phyloP scores from a whole-genome alignment of 2,797 vertebrate genomes.

The Aldrovandia affinis region DNA sequence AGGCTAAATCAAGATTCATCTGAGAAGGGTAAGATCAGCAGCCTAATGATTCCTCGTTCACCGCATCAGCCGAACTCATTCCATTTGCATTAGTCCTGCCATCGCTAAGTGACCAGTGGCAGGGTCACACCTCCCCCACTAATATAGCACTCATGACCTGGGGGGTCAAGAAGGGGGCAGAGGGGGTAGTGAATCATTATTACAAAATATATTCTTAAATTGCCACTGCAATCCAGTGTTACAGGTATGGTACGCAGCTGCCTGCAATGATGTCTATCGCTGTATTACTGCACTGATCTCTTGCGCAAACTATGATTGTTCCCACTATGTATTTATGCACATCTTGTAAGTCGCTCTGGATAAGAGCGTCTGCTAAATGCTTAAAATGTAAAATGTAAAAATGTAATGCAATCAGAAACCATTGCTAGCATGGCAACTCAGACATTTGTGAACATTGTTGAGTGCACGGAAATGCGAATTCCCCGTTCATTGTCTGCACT shows the following conservation, averaged over 20 bases:
- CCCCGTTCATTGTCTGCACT: not conserved
- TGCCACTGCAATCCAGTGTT: not conserved
- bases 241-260: too few relatives aligned
- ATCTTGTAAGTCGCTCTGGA: too few relatives aligned
- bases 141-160: not conserved
- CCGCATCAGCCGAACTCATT: slow-evolving; percentile 2
- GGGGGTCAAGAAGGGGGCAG: not conserved
- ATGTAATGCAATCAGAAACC: not conserved
- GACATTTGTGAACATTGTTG: not conserved
- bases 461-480: not conserved
- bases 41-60: not conserved
- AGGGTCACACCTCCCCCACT: not conserved
- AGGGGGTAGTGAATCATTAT: slow-evolving; percentile 3
- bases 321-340: too few relatives aligned
- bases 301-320: too few relatives aligned
- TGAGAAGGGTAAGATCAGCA: slow-evolving; percentile 1
- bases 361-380: too few relatives aligned
- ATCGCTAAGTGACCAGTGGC: not conserved
- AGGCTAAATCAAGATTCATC: slow-evolving; percentile 30
- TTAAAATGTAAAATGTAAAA: not conserved
- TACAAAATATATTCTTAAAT: not conserved
- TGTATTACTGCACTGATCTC: too few relatives aligned
- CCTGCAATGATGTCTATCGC: too few relatives aligned
- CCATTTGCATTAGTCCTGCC: not conserved
- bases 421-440: not conserved